phyloP scores from a whole-genome alignment of 2,113 vertebrate genomes.

The Dolichotis patagonum region DNA sequence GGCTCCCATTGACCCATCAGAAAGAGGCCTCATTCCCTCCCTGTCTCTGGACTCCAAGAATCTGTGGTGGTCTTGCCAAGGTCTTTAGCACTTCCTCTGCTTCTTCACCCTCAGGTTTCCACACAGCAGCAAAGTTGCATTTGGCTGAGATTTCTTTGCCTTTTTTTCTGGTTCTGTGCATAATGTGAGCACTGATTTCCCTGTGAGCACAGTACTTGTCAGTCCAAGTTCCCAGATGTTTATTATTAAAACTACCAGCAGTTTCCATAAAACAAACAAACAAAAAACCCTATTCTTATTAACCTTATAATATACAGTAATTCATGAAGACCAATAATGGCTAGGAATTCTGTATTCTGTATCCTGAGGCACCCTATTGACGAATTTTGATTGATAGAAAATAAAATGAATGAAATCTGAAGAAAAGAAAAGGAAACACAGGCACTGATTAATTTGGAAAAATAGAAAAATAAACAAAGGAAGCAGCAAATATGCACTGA shows the following conservation, averaged over 20 bases:
- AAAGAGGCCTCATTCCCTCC: neutral
- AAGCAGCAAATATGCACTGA: neutral
- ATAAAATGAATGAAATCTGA: too few relatives aligned
- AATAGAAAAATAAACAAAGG: constrained; percentile 45
- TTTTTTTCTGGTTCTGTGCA: neutral
- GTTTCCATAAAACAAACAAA: neutral
- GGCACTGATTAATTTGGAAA: constrained; percentile 30
- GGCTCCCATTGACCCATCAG: neutral
- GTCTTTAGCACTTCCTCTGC: neutral
- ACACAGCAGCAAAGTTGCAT: neutral
- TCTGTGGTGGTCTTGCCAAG: neutral
- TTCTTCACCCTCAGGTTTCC: neutral
- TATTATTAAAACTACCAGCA: neutral
- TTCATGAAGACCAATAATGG: neutral
- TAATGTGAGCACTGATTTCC: neutral
- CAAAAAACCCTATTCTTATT: neutral
- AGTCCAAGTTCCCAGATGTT: neutral
- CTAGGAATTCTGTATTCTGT: neutral
- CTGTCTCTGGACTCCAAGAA: neutral
- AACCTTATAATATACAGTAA: neutral
- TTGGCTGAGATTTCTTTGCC: neutral
- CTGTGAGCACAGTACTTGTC: neutral
- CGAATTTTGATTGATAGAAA: constrained; percentile 33
- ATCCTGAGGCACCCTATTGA: constrained; percentile 10
- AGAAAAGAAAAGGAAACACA: neutral